Percentiles rank a stretch among this genome's conserved stretches.
Evolutionary conservation across 1,140 invertebrate genomes (phyloP).

Genomic region (Meloidogyne hapla): DNA sequence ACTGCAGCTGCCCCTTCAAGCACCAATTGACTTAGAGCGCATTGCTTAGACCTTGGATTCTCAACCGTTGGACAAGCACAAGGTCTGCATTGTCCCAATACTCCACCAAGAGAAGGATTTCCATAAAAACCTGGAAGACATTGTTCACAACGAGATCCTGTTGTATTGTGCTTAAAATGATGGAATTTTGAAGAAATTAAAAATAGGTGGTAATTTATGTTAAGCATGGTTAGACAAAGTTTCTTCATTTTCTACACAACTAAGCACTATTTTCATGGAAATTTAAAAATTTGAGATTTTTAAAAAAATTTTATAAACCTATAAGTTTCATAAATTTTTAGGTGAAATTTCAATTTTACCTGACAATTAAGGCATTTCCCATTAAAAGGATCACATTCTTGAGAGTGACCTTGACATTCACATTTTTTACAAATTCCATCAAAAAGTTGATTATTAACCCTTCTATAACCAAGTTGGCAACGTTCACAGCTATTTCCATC

Average conservation of each 20-base stretch:
- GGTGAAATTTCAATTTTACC: too few species aligned
- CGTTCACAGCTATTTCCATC: conserved; percentile 61
- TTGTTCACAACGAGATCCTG: conserved; percentile 78
- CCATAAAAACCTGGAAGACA: conserved; percentile 77
- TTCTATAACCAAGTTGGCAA: conserved; percentile 81
- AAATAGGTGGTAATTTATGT: too few species aligned
- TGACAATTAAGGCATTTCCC: conserved; percentile 72
- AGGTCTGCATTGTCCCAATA: conserved; percentile 71
- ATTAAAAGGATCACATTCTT: conserved; percentile 76
- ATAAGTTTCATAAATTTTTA: too few species aligned
- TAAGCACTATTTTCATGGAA: too few species aligned
- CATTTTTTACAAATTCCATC: conserved; percentile 77
- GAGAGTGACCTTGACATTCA: conserved; percentile 82
- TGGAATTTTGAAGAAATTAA: not conserved
- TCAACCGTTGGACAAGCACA: conserved; percentile 78
- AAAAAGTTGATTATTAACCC: conserved; percentile 70
- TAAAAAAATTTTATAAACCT: too few species aligned
- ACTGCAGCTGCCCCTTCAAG: conserved; percentile 61
- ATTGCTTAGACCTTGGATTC: conserved; percentile 57
- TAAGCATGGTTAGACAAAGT: too few species aligned
- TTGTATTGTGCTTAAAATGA: conserved; percentile 79
- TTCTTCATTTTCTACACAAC: too few species aligned
- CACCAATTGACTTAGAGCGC: conserved; percentile 68
- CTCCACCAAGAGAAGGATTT: conserved; percentile 72
- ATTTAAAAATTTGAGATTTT: too few species aligned